Base-by-base conservation (phyloP, 1,140 invertebrate genomes). In the Lucilia cuprina region DNA sequence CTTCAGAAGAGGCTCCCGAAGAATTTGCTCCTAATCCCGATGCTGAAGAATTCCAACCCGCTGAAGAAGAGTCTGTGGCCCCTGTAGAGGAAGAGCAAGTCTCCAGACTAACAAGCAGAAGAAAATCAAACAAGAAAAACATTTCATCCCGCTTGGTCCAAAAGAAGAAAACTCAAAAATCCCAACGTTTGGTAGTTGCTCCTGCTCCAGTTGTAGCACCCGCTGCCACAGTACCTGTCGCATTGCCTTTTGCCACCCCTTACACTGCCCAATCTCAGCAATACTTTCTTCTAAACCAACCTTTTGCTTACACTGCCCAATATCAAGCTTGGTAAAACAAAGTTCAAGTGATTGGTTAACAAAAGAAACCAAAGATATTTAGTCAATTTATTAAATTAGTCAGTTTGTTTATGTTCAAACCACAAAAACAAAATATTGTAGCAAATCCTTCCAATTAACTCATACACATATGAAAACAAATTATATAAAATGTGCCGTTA, bases 1-100 rank as follows among this genome's bases (percentile, higher is more conserved):
- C 89, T 8, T 86, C 84, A 8, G 88, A 88, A 17, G 88, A 88
- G 17, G 74, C 35, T 12, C 82, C 82, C 35, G 35, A 34, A 70
- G 49, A 85, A 5, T 85, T 85, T 83, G 82, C 84, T 10, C 82
- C 84, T 30, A 85, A 85, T 50, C 82, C 82, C 19, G 82, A 85
- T 19, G 84, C 84, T 2, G 84, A 85, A 70, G 84, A 85, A 80
- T 85, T 85, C 41, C 65, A 41, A 82, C 82, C 84, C 74, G 10
- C 84, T 21, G 75, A 30, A 25, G 0, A 14, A 34, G 47, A 77
- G 82, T 17, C 7, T 21, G 7, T 47, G 50, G 10, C 10, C 60
- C 10, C 65, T 7, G 19, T 87, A 47, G 86, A 87, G 84, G 14
- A 21, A 70, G 65, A 70, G 12, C 65, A 60, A n/a, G 55, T 60